phyloP scores from a whole-genome alignment of 1,140 invertebrate genomes.

The Adoxophyes honmai region DNA sequence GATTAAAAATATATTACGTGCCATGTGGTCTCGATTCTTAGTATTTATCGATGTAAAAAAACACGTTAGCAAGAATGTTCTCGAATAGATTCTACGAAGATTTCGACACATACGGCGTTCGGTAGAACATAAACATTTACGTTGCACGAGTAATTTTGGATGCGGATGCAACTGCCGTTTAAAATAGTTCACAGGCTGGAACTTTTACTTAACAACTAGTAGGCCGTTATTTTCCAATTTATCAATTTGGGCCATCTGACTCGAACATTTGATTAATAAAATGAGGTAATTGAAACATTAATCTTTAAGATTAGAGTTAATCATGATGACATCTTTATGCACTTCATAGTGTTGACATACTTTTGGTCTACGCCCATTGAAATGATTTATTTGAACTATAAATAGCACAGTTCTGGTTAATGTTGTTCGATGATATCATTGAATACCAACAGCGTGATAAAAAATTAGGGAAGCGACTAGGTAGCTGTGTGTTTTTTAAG shows the following conservation, averaged over 20 bases:
- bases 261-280: slow-evolving; percentile 15
- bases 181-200: slow-evolving; percentile 31
- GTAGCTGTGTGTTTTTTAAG: too few relatives aligned
- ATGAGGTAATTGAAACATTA: slow-evolving; percentile 6
- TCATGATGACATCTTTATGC: background rate
- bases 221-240: background rate
- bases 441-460: too few relatives aligned
- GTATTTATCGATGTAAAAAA: slow-evolving; percentile 1
- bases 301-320: background rate
- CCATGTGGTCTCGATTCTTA: too few relatives aligned
- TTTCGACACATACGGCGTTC: slow-evolving; percentile 57
- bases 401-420: too few relatives aligned
- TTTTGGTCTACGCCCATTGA: too few relatives aligned
- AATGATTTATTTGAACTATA: too few relatives aligned
- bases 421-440: too few relatives aligned
- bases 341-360: background rate
- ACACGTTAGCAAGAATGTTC: slow-evolving; percentile 33
- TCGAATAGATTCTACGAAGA: slow-evolving; percentile 35
- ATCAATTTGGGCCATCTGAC: slow-evolving; percentile 11
- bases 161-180: slow-evolving; percentile 38
- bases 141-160: slow-evolving; percentile 41
- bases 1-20: too few relatives aligned
- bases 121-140: slow-evolving; percentile 65
- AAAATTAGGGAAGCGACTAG: too few relatives aligned
- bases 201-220: slow-evolving; percentile 6